Percentiles rank a stretch among this genome's conserved stretches.
phyloP scores from a whole-genome alignment of 2,797 vertebrate genomes.

The Arctocebus calabarensis region DNA sequence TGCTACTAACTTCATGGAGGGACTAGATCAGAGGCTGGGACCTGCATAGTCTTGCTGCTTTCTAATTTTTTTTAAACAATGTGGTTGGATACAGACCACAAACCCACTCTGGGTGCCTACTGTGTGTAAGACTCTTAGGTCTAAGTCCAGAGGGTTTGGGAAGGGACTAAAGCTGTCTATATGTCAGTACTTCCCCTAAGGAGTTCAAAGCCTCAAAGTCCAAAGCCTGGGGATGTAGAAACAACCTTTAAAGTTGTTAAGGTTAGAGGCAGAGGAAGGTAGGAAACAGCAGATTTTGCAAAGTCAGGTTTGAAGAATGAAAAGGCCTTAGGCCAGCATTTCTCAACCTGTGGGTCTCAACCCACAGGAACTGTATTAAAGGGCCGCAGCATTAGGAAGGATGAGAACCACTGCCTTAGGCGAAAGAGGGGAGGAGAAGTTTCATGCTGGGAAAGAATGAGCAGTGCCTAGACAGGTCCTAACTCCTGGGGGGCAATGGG shows the following conservation, averaged over 20 bases:
- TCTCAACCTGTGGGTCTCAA: no score
- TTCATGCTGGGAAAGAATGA: not conserved
- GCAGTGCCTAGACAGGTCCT: no score
- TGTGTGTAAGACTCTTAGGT: not conserved
- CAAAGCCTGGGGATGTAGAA: not conserved
- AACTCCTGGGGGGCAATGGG: fast-evolving
- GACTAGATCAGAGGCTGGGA: no score
- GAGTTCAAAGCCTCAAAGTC: not conserved
- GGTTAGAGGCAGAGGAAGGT: not conserved
- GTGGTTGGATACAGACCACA: not conserved
- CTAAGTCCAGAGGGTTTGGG: no score
- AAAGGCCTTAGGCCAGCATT: not conserved
- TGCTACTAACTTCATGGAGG: not conserved
- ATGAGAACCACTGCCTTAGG: no score
- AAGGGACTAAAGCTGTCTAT: not conserved
- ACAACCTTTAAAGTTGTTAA: not conserved
- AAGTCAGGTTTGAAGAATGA: not conserved
- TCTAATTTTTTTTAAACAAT: not conserved
- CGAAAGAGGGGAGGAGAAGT: no score
- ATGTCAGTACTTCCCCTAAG: not conserved
- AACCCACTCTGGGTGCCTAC: not conserved
- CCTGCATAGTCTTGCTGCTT: not conserved
- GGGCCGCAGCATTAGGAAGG: no score
- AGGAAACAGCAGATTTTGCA: not conserved
- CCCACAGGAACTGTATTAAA: no score